Evolutionary conservation across 30 jellyfish, hydroid and myxozoan species (phyloP).

Genomic region (Catostylus mosaicus): DNA sequence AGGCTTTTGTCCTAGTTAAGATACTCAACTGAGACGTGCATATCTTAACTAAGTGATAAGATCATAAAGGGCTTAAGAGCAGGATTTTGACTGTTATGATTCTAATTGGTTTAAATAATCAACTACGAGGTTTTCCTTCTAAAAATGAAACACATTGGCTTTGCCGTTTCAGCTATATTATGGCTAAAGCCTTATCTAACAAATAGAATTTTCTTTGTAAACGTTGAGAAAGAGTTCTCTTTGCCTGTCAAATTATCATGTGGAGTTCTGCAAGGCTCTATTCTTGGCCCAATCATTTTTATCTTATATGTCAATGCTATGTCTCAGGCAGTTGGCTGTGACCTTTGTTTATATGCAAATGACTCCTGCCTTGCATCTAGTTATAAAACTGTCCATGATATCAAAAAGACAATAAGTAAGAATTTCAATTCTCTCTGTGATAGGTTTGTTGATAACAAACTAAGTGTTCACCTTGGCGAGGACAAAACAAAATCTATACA

Average conservation of each 20-base stretch:
- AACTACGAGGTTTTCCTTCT: constrained; percentile 9
- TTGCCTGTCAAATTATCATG: constrained; percentile 9
- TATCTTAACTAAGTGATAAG: no score
- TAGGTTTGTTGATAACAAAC: no score
- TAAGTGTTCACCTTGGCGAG: no score
- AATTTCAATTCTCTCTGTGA: constrained; percentile 1
- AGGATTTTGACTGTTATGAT: no score
- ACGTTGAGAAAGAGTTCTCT: constrained; percentile 17
- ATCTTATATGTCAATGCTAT: constrained; percentile 7
- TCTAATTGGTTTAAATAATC: not conserved
- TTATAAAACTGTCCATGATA: constrained; percentile 8
- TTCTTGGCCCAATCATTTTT: not conserved
- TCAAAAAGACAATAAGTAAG: not conserved
- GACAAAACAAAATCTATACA: no score
- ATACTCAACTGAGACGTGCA: no score
- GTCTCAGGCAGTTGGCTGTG: constrained; percentile 57
- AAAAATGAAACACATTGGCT: constrained; percentile 34
- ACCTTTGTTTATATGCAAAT: constrained; percentile 32
- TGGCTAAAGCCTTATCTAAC: constrained; percentile 36
- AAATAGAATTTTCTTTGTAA: constrained; percentile 10
- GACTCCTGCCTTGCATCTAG: constrained; percentile 37
- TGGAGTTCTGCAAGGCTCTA: constrained; percentile 72
- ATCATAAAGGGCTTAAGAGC: no score
- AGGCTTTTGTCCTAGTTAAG: no score
- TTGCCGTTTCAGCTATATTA: constrained; percentile 12